Conservation (phyloP, 2,888 invertebrate species). For the Agrilus biguttatus region DNA sequence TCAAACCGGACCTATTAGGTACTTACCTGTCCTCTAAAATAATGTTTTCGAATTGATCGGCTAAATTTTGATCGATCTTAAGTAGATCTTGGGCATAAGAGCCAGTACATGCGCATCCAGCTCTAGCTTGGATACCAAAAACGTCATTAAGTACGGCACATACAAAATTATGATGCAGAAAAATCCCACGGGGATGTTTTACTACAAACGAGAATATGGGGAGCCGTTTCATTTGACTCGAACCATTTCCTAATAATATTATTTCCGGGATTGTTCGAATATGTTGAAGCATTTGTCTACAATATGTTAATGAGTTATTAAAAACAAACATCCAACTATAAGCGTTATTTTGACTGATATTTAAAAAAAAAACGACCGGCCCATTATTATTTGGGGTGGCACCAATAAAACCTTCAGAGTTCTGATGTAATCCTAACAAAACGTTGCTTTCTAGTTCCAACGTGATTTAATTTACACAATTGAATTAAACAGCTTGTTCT, state of each 20-base stretch:
- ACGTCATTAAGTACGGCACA: conserved; percentile 79
- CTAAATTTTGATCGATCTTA: conserved; percentile 65
- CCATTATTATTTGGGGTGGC: no score
- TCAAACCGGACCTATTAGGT: no score
- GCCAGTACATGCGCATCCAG: conserved; percentile 68
- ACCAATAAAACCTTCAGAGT: no score
- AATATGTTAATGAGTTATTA: conserved; percentile 15
- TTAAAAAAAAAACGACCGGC: no score
- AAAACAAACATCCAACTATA: background rate
- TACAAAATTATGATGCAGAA: conserved; percentile 80
- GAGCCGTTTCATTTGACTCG: conserved; percentile 50
- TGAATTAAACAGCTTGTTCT: no score
- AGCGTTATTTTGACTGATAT: no score
- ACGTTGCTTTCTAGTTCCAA: no score
- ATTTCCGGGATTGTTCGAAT: conserved; percentile 66
- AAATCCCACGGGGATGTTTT: conserved; percentile 64
- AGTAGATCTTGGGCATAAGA: conserved; percentile 74
- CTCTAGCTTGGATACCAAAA: conserved; percentile 77
- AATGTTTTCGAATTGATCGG: conserved; percentile 59
- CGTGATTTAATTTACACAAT: no score
- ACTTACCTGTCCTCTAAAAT: conserved; percentile 43
- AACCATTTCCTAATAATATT: conserved; percentile 58
- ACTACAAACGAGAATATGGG: conserved; percentile 81
- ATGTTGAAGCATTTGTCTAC: conserved; percentile 65
- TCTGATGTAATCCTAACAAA: no score